phyloP scores from a whole-genome alignment of 1,140 invertebrate species.

The Mylabris phalerata region DNA sequence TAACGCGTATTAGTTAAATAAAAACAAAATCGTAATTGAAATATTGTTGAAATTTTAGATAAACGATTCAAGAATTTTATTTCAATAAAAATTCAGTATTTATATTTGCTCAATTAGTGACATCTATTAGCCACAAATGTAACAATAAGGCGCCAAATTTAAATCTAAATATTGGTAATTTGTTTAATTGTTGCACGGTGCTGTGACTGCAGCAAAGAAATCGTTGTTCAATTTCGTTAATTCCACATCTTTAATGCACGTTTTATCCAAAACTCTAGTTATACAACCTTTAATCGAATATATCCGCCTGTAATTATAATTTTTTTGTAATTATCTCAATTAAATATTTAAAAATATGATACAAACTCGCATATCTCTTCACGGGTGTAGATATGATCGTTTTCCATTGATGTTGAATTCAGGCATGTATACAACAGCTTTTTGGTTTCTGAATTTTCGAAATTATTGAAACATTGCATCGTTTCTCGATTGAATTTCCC shows the following conservation, averaged over 20 bases:
- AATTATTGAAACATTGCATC: slow-evolving; percentile 6
- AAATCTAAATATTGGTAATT: too few species aligned
- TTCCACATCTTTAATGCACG: slow-evolving; percentile 10
- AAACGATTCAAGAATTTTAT: too few species aligned
- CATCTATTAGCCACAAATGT: too few species aligned
- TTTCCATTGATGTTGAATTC: not conserved
- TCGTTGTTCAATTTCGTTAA: slow-evolving; percentile 3
- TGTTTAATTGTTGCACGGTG: slow-evolving; percentile 5
- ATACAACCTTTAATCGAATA: slow-evolving; percentile 4
- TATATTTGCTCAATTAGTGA: too few species aligned
- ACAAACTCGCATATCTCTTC: not conserved
- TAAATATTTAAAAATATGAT: not conserved
- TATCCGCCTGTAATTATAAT: slow-evolving; percentile 1
- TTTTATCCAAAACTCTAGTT: slow-evolving; percentile 6
- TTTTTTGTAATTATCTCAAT: not conserved
- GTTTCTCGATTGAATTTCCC: not conserved
- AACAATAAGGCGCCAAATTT: too few species aligned
- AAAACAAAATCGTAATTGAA: too few species aligned
- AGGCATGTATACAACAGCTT: not conserved
- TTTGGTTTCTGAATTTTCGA: not conserved
- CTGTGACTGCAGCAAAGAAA: not conserved
- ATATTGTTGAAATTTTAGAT: too few species aligned
- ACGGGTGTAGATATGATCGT: not conserved
- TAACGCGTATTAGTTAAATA: too few species aligned
- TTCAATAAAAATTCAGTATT: too few species aligned